Percentiles rank a stretch among this genome's conserved stretches.
Conservation (phyloP, 1,140 invertebrate genomes). For the Drosophila sechellia region DNA sequence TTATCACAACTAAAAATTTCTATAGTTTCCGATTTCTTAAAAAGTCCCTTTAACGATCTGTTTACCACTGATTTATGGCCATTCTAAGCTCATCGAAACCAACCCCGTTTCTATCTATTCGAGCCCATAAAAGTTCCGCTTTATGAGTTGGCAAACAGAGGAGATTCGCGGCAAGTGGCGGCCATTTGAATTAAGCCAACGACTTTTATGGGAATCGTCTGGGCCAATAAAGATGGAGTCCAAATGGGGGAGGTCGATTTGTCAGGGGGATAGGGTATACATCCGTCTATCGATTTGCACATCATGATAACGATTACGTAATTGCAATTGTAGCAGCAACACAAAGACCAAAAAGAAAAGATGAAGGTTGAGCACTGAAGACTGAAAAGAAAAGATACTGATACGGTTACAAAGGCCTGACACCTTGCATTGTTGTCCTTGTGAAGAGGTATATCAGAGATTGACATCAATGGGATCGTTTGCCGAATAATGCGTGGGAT, state of each 20-base stretch:
- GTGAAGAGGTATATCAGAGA: conserved; percentile 38
- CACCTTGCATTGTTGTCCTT: conserved; percentile 46
- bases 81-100: conserved; percentile 9
- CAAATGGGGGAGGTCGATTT: conserved; percentile 10
- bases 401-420: conserved; percentile 36
- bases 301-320: conserved; percentile 68
- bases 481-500: conserved; percentile 65
- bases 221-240: conserved; percentile 55
- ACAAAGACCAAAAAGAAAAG: conserved; percentile 19
- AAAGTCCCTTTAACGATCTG: conserved; percentile 3
- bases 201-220: conserved; percentile 58
- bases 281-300: conserved; percentile 68
- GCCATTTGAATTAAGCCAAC: conserved; percentile 78
- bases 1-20: not conserved
- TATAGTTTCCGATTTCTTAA: not conserved
- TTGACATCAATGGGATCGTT: conserved; percentile 52
- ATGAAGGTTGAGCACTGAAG: conserved; percentile 19
- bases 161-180: conserved; percentile 42
- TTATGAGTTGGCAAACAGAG: conserved; percentile 70
- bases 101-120: conserved; percentile 21
- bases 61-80: conserved; percentile 20
- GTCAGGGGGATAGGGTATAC: conserved; percentile 15
- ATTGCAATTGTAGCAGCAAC: conserved; percentile 68
- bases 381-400: conserved; percentile 40
- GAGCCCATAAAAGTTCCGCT: conserved; percentile 53